Evolutionary conservation across 2,888 invertebrate species (phyloP), one percentile per base, ranked within the genome.

Genomic region (Acleris sparsana): DNA sequence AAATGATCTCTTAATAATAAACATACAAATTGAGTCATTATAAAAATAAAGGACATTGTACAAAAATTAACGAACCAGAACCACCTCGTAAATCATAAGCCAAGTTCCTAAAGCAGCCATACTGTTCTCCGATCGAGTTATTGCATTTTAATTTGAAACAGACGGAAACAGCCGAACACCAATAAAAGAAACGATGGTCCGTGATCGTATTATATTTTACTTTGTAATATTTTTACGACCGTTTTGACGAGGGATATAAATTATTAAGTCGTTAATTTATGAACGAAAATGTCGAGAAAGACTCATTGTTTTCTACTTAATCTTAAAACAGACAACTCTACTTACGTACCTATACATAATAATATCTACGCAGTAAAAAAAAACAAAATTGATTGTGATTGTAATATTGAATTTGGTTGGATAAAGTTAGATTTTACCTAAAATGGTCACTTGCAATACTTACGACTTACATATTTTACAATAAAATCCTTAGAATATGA

Each of bases 81-180:
- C 53, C 39, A 43, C 20, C 39, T 33, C 57, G 53, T 66, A 62
- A 66, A 66, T 66, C 57, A 51, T 39, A 48, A n/a, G 53, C 18
- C 3, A 20, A 22, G n/a, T 22, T 51, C 55, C 11, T 49, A 56
- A 49, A 44, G 48, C 49, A 44, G 48, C 48, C 49, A 44, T 20
- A 33, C 53, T 61, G 61, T 62, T 57, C 61, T 57, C n/a, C 17
- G 17, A 17, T 49, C 52, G 52, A 57, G 66, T 66, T 66, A 66
- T 66, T 61, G 56, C 52, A 56, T 62, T 66, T 57, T 66, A 62
- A 62, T 66, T 66, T 57, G 56, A 66, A 66, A 57, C 66, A 66
- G 61, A 66, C 44, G 66, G 66, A 66, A 66, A 61, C 56, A 66
- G 51, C 48, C 66, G 46, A 39, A 39, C 39, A 39, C 39, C 39